Base-by-base conservation (phyloP, 2,888 invertebrate genomes). In the Lapara coniferarum region DNA sequence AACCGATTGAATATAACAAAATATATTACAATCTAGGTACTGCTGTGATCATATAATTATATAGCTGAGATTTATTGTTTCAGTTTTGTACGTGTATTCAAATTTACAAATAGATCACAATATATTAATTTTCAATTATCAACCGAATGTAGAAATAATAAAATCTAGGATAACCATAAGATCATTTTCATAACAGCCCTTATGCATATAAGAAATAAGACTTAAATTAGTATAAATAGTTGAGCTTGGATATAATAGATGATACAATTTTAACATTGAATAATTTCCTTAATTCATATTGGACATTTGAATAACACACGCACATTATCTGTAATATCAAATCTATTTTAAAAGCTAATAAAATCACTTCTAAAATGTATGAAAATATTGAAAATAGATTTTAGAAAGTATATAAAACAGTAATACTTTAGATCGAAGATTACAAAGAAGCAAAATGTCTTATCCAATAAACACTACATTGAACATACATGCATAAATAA, bases 181-280 rank as follows among this genome's bases (percentile, higher is more conserved):
- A 55, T 55, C 10, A 19, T 55, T 6, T 55, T 10, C 0, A 13
- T 19, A 49, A 49, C 46, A 44, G 6, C 10, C 49, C 25, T 46
- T 49, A 63, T 12, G 49, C 63, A 49, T 63, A 63, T 63, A 59
- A 10, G 46, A 59, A 59, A 59, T 59, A 59, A 59, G 59, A 59
- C 59, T 59, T 59, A 59, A 59, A 10, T 19, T 63, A 63, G 19
- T 63, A 49, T 63, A 63, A 63, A 63, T 63, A 63, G 63, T 63
- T 63, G 63, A 63, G 63, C 63, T 63, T 49, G 63, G 19, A 63
- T 63, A 49, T 49, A 63, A 63, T 49, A 63, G 19, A 63, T 25
- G 56, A 56, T 63, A 63, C 19, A 46, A 63, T 63, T 63, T 63
- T 16, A 63, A 63, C 63, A 63, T 19, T 19, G 46, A 63, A 59